Base-by-base conservation (phyloP, 1,140 invertebrate species). In the Arion vulgaris region DNA sequence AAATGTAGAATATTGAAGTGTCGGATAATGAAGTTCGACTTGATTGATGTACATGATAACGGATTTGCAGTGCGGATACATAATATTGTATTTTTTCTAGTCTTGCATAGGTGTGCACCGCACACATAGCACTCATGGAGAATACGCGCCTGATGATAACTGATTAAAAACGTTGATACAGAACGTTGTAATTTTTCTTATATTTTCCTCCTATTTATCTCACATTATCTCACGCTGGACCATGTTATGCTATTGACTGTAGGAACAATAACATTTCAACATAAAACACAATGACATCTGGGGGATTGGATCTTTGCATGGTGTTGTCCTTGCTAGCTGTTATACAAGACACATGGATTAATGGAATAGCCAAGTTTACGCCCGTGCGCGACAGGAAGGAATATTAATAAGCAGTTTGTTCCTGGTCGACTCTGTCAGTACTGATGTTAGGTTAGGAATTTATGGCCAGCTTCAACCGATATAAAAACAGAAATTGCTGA, bases 311-410 rank as follows among this genome's bases (percentile, higher is more conserved):
- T 32, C 62, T 34, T 17, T 2, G 17, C 62, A 66, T 17, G 7
- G n/a, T 11, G 2, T 66, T 34, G 62, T 32, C 62, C 62, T 66
- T 66, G 62, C 17, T n/a, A n/a, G 62, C 7, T 5, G 62, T 7
- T 66, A 34, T 32, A 66, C 62, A 66, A 66, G 62, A 66, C 62
- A 66, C 62, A 34, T 23, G 62, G 62, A 66, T 66, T 66, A 66
- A 66, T 66, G 62, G 62, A 34, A 66, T 66, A 66, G n/a, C 62
- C 62, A 66, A 66, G 62, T 66, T 66, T 66, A 66, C 17, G 62
- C 62, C 28, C 28, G 11, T 32, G 5, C 5, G 5, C 2, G 19
- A 66, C 62, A 23, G 62, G 28, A 17, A 66, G 17, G 62, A 66
- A 66, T 66, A 66, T 66, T 66, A 66, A 66, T 66, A 66, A 32